Evolutionary conservation across 2,888 invertebrate genomes (phyloP), one percentile per base, ranked within the genome.

Genomic region (Rhingia rostrata): DNA sequence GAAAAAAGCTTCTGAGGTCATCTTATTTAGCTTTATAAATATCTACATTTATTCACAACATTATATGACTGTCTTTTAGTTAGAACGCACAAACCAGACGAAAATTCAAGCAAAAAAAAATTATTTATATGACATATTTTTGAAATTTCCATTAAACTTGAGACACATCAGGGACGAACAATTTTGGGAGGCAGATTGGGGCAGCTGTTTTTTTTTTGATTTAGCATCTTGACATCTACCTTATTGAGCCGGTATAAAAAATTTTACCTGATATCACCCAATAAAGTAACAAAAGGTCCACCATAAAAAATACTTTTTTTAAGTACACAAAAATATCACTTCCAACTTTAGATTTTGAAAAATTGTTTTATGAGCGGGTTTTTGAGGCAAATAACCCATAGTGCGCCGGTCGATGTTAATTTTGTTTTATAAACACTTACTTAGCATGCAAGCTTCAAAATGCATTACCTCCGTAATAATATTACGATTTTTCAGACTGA

Each of bases 331-430:
- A 39, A 39, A 39, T 9, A 39, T 9, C 39, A 39, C 10, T 39
- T 39, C 2, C 7, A 5, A 9, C 39, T 4, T 10, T 39, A 39
- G 10, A 4, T 39, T 39, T 39, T 6, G 39, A 69, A 78, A 37
- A 45, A 4, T 39, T 39, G 39, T 9, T 39, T 39, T 39, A 9
- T 39, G 39, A 39, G 39, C 39, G 7, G 4, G 6, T 39, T 39
- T 39, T 39, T 10, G 39, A 6, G 39, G 39, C 39, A 60, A 54
- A 49, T n/a, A n/a, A n/a, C n/a, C n/a, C n/a, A n/a, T n/a, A n/a
- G n/a, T n/a, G n/a, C n/a, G 1, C 22, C 22, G 22, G 22, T 2
- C 1, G 22, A 22, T 22, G 22, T 22, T 22, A 22, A 22, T 2
- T 22, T 22, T 22, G 2, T 22, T 22, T 22, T 22, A 22, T 22